Percentiles rank a stretch among this genome's conserved stretches.
These are phyloP conservation scores for Drosophila kanekoi DNA, from an alignment of 2,888 invertebrate species.

Conservation along the genomic window DNA sequence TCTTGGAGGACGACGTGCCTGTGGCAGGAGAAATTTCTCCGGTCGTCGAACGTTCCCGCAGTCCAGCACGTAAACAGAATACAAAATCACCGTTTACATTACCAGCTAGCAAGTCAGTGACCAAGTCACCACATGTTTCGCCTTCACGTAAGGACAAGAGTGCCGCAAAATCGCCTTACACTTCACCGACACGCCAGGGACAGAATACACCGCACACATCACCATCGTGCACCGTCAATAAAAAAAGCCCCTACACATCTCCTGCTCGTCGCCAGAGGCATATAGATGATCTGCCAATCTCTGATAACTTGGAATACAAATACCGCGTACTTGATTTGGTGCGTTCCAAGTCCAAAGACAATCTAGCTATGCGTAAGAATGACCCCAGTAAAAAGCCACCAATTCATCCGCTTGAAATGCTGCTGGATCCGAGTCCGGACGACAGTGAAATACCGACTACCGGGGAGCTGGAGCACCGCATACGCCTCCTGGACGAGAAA, in stretches of 20 bases:
- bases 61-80: constrained; percentile 57
- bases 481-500: constrained; percentile 78
- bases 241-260: constrained; percentile 61
- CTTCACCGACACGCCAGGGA: constrained; percentile 59
- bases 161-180: constrained; percentile 56
- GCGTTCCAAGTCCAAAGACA: constrained; percentile 72
- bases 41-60: constrained; percentile 56
- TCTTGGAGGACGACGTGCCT: constrained; percentile 63
- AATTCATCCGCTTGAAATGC: constrained; percentile 82
- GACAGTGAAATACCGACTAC: constrained; percentile 79
- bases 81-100: constrained; percentile 62
- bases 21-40: constrained; percentile 16
- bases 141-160: constrained; percentile 53
- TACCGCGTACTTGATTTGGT: constrained; percentile 78
- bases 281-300: constrained; percentile 61
- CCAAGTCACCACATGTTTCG: constrained; percentile 64
- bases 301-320: constrained; percentile 75
- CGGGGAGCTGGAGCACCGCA: constrained; percentile 82
- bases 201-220: constrained; percentile 62
- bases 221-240: constrained; percentile 51
- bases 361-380: constrained; percentile 54
- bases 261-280: constrained; percentile 53
- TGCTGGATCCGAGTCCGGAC: constrained; percentile 81
- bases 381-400: constrained; percentile 70
- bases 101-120: constrained; percentile 51